Evolutionary conservation across 2,113 vertebrate genomes (phyloP), one percentile per base, ranked within the genome.

Genomic region (Limanda limanda): DNA sequence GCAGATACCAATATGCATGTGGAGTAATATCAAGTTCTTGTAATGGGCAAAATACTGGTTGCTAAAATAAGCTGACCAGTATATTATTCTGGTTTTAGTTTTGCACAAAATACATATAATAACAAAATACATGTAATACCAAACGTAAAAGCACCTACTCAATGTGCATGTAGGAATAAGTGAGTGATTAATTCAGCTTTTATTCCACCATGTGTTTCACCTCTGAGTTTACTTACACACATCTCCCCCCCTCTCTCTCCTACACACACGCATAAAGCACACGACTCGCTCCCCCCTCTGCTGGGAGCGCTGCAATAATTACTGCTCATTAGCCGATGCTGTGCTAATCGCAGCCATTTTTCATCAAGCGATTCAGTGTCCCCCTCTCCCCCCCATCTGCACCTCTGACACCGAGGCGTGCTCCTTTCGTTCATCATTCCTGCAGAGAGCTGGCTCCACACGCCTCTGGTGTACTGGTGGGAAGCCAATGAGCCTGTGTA

Each of bases 321-420:
- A 93, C 88, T 85, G 84, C 90, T 93, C 89, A 91, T 94, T 93
- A 94, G 88, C 74, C 59, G 45, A 79, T 67, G 78, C 75, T 86
- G 68, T 54, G 78, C 86, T 95, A 94, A 94, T 95, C 83, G 89
- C 86, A 77, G 87, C 82, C 81, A 94, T 94, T 93, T 91, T 92
- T 94, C 91, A 93, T 86, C 65, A 90, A 84, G 47, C 80, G 37
- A 77, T 82, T 92, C 79, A 15, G 52, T 76, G 83, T 83, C 61
- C 81, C 76, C 5, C 27, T 1, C 27, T 5, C 5, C 31, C 31
- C 74, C 81, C 81, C 83, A 58, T 79, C 80, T 76, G 67, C 79
- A 86, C 83, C 83, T 79, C 79, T 90, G 84, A 89, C 78, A 78
- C 79, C 0, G 18, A 79, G 66, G 54, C 64, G 58, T 59, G 48